Evolutionary conservation across 2,888 invertebrate species (phyloP), one percentile per base, ranked within the genome.

Genomic region (Xestia xanthographa): DNA sequence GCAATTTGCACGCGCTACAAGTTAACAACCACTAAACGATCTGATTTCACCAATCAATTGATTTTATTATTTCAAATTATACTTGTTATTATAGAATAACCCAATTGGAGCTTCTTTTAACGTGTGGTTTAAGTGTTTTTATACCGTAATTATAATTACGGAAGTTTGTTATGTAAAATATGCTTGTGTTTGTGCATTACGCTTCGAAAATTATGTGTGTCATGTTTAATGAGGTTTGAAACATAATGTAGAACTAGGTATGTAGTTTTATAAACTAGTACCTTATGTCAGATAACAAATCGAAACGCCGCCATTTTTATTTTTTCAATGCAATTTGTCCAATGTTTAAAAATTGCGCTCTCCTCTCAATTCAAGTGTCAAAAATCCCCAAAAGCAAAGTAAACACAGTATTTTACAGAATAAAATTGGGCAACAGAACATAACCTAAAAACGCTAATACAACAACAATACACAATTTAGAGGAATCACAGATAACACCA

Each of bases 1-100:
- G 68, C 85, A 86, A 86, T 87, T 87, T 80, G 74, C 87, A 87
- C 88, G 86, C 86, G 76, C 73, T n/a, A 48, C 72, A 38, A 80
- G 63, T 79, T 76, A 84, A 73, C 72, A 45, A 66, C 71, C 75
- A 65, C 72, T 76, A 78, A 81, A 77, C 80, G 79, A 81, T 79
- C 70, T 50, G 71, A 80, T 83, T 83, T 82, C 79, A 70, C 79
- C 79, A 70, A 80, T 83, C 75, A 83, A 75, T 82, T 81, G 80
- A 71, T 79, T 86, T 79, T 77, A 87, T 77, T 84, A 80, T 75
- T 75, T 74, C 34, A 80, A 87, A 83, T 86, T 82, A 75, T 67
- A 66, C 68, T 75, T 58, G 26, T 75, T 80, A 80, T 86, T 77
- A 79, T 73, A 72, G 65, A 79, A 75, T 78, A 78, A 86, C 71